Conservation (phyloP, 2,888 invertebrate genomes). For the Electrophaes corylata region DNA sequence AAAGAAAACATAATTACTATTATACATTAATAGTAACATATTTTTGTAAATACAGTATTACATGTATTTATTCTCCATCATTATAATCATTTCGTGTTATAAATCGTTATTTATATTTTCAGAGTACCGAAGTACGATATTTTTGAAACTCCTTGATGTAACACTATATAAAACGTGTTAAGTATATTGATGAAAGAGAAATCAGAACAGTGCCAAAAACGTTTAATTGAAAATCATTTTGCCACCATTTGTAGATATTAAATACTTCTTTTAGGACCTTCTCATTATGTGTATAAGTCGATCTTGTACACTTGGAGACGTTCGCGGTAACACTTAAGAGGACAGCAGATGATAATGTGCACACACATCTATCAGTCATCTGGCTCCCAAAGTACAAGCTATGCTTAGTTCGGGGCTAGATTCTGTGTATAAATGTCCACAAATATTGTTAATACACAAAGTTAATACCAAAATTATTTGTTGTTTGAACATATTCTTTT, state of each 20-base stretch:
- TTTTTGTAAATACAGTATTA: constrained; percentile 74
- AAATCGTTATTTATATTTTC: constrained; percentile 46
- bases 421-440: too few species aligned
- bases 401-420: too few species aligned
- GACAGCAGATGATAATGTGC: too few species aligned
- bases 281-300: constrained; percentile 6
- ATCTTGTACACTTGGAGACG: neutral
- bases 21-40: constrained; percentile 51
- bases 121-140: constrained; percentile 18
- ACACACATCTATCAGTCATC: too few species aligned
- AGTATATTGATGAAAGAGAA: constrained; percentile 32
- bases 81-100: constrained; percentile 46
- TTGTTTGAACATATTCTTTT: too few species aligned
- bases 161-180: constrained; percentile 15
- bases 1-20: constrained; percentile 39
- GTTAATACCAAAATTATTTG: too few species aligned
- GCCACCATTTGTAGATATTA: constrained; percentile 27
- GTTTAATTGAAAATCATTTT: constrained; percentile 30
- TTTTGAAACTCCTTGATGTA: constrained; percentile 15
- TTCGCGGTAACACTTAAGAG: neutral
- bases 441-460: too few species aligned
- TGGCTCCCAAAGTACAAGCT: too few species aligned
- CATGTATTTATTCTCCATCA: constrained; percentile 56
- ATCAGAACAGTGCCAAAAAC: constrained; percentile 47
- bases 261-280: constrained; percentile 5